These are phyloP conservation scores for Rotaria sp. DNA, from an alignment of 2,888 invertebrate species.

Conservation along the genomic window DNA sequence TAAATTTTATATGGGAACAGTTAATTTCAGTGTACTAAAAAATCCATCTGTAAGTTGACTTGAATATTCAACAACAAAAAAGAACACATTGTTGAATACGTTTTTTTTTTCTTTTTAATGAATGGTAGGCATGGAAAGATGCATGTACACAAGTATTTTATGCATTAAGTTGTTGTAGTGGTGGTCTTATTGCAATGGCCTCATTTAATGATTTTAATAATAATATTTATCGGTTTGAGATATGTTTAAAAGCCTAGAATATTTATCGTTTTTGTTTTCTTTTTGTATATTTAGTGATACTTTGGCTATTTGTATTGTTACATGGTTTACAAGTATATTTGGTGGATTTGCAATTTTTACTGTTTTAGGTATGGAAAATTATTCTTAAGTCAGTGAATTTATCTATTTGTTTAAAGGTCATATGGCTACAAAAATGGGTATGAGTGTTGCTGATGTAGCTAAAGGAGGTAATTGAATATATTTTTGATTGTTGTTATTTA, in stretches of 20 bases:
- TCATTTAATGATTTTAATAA: slow-evolving; percentile 53
- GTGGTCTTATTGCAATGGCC: slow-evolving; percentile 51
- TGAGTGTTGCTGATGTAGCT: slow-evolving; percentile 46
- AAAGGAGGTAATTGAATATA: slow-evolving; percentile 31
- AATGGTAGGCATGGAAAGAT: background rate
- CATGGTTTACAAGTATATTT: slow-evolving; percentile 54
- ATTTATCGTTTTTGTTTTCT: background rate
- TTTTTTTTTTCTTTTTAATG: background rate
- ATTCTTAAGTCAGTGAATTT: background rate
- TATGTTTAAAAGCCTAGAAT: no score
- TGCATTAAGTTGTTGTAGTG: slow-evolving; percentile 48
- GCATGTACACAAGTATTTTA: slow-evolving; percentile 42
- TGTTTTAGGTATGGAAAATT: slow-evolving; percentile 57
- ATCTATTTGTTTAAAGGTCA: background rate
- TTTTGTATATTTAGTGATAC: slow-evolving; percentile 47
- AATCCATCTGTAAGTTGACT: background rate
- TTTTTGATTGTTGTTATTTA: background rate
- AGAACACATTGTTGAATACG: background rate
- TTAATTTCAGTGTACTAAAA: background rate
- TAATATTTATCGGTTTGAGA: slow-evolving; percentile 48
- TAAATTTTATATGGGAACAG: slow-evolving; percentile 67
- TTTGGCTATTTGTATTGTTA: slow-evolving; percentile 52
- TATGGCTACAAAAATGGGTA: slow-evolving; percentile 43
- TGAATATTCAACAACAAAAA: background rate
- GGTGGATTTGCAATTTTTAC: slow-evolving; percentile 56